Conservation (phyloP, 1,140 invertebrate species). For the Drosophila seguyi region DNA sequence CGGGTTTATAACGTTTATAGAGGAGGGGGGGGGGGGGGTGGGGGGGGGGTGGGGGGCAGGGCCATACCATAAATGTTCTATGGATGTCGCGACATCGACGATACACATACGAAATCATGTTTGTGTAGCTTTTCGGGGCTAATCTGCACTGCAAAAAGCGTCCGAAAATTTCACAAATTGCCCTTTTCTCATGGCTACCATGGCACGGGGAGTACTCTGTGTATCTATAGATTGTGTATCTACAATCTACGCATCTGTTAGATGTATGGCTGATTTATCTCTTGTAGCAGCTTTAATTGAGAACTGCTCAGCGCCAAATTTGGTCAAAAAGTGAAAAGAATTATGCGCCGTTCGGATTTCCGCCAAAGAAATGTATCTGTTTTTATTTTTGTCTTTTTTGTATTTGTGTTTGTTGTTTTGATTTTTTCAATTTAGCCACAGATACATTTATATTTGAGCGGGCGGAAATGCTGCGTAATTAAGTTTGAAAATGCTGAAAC, state of each 20-base stretch:
- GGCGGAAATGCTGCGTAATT: slow-evolving; percentile 72
- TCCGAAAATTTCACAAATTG: slow-evolving; percentile 74
- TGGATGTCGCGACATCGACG: slow-evolving; percentile 41
- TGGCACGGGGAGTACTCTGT: neutral
- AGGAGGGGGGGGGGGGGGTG: neutral
- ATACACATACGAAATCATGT: slow-evolving; percentile 31
- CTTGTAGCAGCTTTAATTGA: slow-evolving; percentile 46
- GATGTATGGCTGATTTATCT: slow-evolving; percentile 34
- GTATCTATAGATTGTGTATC: slow-evolving; percentile 17
- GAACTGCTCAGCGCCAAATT: slow-evolving; percentile 58
- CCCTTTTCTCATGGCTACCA: slow-evolving; percentile 68
- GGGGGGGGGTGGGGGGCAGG: slow-evolving; percentile 42
- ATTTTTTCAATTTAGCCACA: slow-evolving; percentile 52
- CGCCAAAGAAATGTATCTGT: slow-evolving; percentile 68
- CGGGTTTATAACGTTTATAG: slow-evolving; percentile 12
- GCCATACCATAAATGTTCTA: slow-evolving; percentile 70
- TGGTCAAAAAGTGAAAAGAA: slow-evolving; percentile 81
- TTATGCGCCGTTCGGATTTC: slow-evolving; percentile 69
- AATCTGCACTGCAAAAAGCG: slow-evolving; percentile 69
- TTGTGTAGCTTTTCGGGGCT: slow-evolving; percentile 40
- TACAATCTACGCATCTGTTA: slow-evolving; percentile 17
- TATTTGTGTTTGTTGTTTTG: slow-evolving; percentile 23
- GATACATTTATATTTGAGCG: slow-evolving; percentile 31
- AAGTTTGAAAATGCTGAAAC: slow-evolving; percentile 49
- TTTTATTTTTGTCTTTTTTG: slow-evolving; percentile 20